These are phyloP conservation scores for Agonopterix subpropinquella DNA, from an alignment of 2,888 invertebrate species.

Conservation along the genomic window DNA sequence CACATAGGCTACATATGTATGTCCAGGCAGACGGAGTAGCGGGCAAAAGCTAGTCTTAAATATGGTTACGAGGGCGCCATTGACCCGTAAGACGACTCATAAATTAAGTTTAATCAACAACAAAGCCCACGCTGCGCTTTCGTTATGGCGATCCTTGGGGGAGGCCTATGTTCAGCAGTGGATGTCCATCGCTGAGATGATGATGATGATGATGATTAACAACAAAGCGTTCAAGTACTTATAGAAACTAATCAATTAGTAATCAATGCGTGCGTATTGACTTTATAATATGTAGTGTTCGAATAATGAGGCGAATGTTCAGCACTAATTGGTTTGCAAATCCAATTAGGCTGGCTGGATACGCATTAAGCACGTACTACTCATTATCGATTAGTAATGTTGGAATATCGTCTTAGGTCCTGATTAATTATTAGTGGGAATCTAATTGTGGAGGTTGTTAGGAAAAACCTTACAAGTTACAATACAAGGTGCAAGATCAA, in stretches of 20 bases:
- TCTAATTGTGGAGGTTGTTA: background rate
- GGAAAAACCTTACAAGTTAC: background rate
- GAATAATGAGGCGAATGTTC: conserved; percentile 59
- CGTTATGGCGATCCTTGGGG: too few relatives aligned
- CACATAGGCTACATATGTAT: too few relatives aligned
- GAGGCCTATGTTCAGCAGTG: too few relatives aligned
- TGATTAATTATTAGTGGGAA: background rate
- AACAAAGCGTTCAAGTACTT: background rate
- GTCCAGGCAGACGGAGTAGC: too few relatives aligned
- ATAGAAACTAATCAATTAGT: conserved; percentile 43
- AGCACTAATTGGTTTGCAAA: conserved; percentile 70
- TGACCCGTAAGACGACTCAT: too few relatives aligned
- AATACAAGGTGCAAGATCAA: background rate
- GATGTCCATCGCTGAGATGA: too few relatives aligned
- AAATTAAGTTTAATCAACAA: too few relatives aligned
- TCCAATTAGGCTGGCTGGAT: conserved; percentile 53
- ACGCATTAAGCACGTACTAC: conserved; percentile 60
- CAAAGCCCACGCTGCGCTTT: too few relatives aligned
- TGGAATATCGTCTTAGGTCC: conserved; percentile 30
- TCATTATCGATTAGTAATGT: conserved; percentile 68
- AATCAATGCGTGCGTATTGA: conserved; percentile 45
- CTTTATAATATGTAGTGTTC: conserved; percentile 48
- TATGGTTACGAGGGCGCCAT: too few relatives aligned
- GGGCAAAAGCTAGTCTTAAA: too few relatives aligned
- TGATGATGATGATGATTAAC: too few relatives aligned